Evolutionary conservation across 2,113 vertebrate genomes (phyloP), one percentile per base, ranked within the genome.

Genomic region (Pituophis catenifer): DNA sequence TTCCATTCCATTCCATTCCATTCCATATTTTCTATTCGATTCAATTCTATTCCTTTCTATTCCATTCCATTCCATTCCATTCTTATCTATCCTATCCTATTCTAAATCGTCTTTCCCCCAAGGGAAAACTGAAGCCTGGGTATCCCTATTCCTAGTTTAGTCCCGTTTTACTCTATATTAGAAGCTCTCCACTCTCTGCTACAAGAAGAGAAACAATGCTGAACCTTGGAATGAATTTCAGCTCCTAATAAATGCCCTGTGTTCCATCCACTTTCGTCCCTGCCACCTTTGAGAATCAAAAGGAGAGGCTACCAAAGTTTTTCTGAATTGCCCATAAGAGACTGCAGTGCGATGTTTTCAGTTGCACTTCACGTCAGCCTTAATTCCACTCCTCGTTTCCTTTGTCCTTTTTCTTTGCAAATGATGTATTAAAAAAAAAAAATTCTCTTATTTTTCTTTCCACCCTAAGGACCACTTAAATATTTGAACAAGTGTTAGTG

Each of bases 391-490:
- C 33, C n/a, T 38, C n/a, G 38, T 81, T 75, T 81, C 70, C n/a
- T 81, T 81, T 8, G 15, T 19, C n/a, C 70, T 81, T 81, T 81
- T 8, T 9, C 70, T 38, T 81, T 19, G n/a, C 70, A 38, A 81
- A 81, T 17, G n/a, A 38, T 81, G 17, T 33, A 33, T 44, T 44
- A 70, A 70, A 12, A 38, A 33, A 75, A 33, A 62, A 33, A 62
- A 11, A 4, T 0, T 8, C 6, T 8, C n/a, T 38, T 1, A 3
- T 15, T 2, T 1, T 15, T 2, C 0, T 12, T 3, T 1, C 4
- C n/a, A 0, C 13, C 70, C 13, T 0, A 1, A 81, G 70, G 70
- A 81, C 70, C 15, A 81, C n/a, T 81, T 81, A 81, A 81, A 81
- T 81, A 81, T 38, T 81, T 81, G n/a, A 2, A 19, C 38, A 38